phyloP scores from a whole-genome alignment of 2,888 invertebrate species.

The Pemphredon lugubris region DNA sequence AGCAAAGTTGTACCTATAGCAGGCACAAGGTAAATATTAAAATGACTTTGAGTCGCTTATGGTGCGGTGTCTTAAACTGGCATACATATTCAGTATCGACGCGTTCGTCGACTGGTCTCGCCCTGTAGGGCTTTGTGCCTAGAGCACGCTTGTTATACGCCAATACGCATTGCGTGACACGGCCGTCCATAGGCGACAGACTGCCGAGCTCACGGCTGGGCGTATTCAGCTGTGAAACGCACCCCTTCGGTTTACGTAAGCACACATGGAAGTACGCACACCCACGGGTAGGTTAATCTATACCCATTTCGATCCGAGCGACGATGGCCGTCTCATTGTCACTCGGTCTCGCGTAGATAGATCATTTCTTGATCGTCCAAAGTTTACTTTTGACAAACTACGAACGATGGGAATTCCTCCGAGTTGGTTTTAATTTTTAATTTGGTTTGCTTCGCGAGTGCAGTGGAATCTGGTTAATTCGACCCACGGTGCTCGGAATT shows the following conservation, averaged over 20 bases:
- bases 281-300: slow-evolving; percentile 50
- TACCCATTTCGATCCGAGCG: slow-evolving; percentile 42
- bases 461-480: too few species aligned
- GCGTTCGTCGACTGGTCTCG: slow-evolving; percentile 14
- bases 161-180: slow-evolving; percentile 72
- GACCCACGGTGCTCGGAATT: too few species aligned
- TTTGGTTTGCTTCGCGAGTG: too few species aligned
- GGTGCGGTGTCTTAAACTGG: slow-evolving; percentile 2
- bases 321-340: slow-evolving; percentile 22
- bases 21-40: not conserved
- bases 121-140: slow-evolving; percentile 22
- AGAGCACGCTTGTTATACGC: slow-evolving; percentile 65
- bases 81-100: slow-evolving; percentile 29
- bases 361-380: slow-evolving; percentile 33
- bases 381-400: not conserved
- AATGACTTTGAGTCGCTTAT: not conserved
- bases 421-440: not conserved
- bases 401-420: not conserved
- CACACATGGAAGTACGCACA: slow-evolving; percentile 28
- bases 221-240: slow-evolving; percentile 71
- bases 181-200: slow-evolving; percentile 68
- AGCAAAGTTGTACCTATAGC: too few species aligned
- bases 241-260: slow-evolving; percentile 50
- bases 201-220: slow-evolving; percentile 69
- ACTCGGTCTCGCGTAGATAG: slow-evolving; percentile 40